Evolutionary conservation across 2,113 vertebrate genomes (phyloP), one percentile per base, ranked within the genome.

Genomic region (Pollachius pollachius): DNA sequence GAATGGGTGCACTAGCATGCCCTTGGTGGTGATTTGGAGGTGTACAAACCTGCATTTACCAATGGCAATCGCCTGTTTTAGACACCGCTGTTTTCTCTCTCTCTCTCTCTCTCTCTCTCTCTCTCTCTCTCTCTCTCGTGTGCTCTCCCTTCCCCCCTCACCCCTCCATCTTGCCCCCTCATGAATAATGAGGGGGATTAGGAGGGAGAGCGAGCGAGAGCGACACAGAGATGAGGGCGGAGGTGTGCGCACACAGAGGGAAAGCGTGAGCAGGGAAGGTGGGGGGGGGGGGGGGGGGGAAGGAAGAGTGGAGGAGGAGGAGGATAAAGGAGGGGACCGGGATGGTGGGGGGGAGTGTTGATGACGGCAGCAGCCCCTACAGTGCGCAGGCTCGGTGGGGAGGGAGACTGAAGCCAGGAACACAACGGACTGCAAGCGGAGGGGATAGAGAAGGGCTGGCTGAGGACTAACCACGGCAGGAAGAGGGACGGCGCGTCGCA

Each of bases 151-250:
- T 48, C 41, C 41, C 41, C 41, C 41, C 41, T 48, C 41, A 48
- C 41, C 41, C 41, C 41, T 9, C 41, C 41, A 48, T n/a, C 34
- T 56, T 59, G 18, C 73, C 64, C 71, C 54, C 77, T 86, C 86
- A 90, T 92, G 84, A 92, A 91, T 92, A 88, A 81, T 84, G 76
- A 69, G 56, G 64, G 70, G 64, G 17, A 2, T 52, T 52, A 21
- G 17, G 41, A 65, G 58, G 25, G 65, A 3, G 59, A 62, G 8
- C 15, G 56, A 48, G 62, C 62, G 48, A n/a, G 81, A 1, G 18
- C 64, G 72, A 1, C 41, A 2, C 41, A 48, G 41, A 48, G 41
- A 48, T 9, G 41, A 48, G 41, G 41, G 41, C 41, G 41, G 41
- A 48, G 41, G 41, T 48, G 41, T 48, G 41, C 41, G 12, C 41